phyloP scores from a whole-genome alignment of 2,113 vertebrate genomes.

The Piprites chloris region DNA sequence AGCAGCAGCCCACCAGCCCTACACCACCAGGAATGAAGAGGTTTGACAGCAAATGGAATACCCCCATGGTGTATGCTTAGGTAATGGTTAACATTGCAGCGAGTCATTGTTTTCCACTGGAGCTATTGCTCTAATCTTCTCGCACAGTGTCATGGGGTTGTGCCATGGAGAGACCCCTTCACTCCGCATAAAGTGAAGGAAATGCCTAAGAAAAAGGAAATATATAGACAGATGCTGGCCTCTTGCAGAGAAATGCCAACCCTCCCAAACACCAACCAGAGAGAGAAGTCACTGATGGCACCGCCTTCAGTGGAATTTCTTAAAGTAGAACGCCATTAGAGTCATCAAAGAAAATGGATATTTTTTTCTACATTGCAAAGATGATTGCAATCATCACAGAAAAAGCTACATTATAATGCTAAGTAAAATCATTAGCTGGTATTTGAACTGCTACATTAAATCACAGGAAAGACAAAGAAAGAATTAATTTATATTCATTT shows the following conservation, averaged over 20 bases:
- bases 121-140: neutral
- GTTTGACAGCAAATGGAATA: neutral
- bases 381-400: neutral
- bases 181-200: neutral
- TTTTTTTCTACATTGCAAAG: neutral
- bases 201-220: neutral
- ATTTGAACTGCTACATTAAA: neutral
- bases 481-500: constrained; percentile 15
- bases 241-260: neutral
- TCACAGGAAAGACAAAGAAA: constrained; percentile 15
- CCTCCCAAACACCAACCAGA: neutral
- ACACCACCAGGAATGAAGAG: neutral
- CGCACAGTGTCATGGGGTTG: neutral
- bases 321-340: neutral
- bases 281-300: neutral
- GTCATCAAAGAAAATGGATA: neutral
- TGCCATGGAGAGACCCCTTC: neutral
- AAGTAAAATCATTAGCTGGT: neutral
- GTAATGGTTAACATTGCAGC: neutral
- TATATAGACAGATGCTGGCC: neutral
- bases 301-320: neutral
- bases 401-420: neutral
- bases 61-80: neutral
- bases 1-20: neutral
- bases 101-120: neutral